Evolutionary conservation across 2,113 vertebrate genomes (phyloP).

Genomic region (Elgaria multicarinata): DNA sequence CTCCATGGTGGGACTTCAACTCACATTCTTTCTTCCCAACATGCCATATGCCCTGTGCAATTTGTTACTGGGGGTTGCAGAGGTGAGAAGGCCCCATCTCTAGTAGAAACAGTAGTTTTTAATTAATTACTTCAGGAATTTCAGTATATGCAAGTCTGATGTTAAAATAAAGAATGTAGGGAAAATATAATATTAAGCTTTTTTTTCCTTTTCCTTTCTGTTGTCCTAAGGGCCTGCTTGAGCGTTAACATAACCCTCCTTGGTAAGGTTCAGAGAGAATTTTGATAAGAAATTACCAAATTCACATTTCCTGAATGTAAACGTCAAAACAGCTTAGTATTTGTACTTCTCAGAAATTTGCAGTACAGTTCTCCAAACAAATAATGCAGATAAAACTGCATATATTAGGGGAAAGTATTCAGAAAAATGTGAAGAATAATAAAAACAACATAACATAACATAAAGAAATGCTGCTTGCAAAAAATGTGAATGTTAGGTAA

Average conservation of each 20-base stretch:
- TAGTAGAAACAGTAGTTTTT: background rate
- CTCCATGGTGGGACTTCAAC: background rate
- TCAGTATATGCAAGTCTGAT: background rate
- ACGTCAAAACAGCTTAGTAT: no score
- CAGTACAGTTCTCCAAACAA: no score
- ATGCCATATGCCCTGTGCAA: background rate
- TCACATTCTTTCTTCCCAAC: background rate
- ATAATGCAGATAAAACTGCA: no score
- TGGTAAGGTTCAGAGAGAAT: background rate
- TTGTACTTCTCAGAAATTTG: no score
- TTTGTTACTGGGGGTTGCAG: background rate
- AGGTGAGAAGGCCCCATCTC: background rate
- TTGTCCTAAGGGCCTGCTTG: no score
- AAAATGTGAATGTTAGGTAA: no score
- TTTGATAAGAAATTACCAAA: no score
- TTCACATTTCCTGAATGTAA: no score
- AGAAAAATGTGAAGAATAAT: no score
- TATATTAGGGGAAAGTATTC: no score
- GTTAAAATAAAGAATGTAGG: background rate
- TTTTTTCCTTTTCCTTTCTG: background rate
- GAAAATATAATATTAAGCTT: background rate
- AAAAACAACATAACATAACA: no score
- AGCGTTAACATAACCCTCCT: background rate
- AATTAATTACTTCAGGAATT: background rate
- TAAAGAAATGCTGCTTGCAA: no score